Percentiles rank a stretch among this genome's conserved stretches.
These are phyloP conservation scores for Drosophila gunungcola DNA, from an alignment of 1,140 invertebrate species.

Conservation along the genomic window DNA sequence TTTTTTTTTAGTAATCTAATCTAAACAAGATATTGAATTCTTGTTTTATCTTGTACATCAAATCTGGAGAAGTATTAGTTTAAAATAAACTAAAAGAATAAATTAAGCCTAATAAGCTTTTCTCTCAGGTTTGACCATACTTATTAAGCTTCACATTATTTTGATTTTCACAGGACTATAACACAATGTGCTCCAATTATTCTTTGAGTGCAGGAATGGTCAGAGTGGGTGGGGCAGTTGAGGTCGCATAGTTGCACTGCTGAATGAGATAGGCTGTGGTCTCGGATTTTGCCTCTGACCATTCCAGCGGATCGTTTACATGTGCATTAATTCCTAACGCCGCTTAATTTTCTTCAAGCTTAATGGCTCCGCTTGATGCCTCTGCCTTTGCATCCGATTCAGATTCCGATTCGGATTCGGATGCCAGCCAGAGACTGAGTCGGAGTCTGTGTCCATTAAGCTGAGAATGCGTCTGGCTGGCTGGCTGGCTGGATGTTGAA, in stretches of 20 bases:
- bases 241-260: conserved; percentile 43
- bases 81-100: too few species aligned
- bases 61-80: too few species aligned
- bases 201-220: not conserved
- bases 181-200: not conserved
- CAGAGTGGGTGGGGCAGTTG: conserved; percentile 27
- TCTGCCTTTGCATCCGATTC: not conserved
- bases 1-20: too few species aligned
- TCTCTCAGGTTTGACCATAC: too few species aligned
- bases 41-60: too few species aligned
- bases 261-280: conserved; percentile 27
- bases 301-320: conserved; percentile 57
- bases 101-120: too few species aligned
- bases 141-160: too few species aligned
- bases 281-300: conserved; percentile 24
- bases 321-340: conserved; percentile 80
- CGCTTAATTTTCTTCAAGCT: conserved; percentile 69
- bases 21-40: too few species aligned
- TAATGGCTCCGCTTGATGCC: conserved; percentile 25
- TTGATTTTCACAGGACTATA: too few species aligned
- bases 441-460: conserved; percentile 58
- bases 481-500: conserved; percentile 32
- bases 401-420: conserved; percentile 8
- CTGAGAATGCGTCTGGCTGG: conserved; percentile 57
- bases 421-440: conserved; percentile 5